Evolutionary conservation across 2,888 invertebrate genomes (phyloP).

Genomic region (Agriopis marginaria): DNA sequence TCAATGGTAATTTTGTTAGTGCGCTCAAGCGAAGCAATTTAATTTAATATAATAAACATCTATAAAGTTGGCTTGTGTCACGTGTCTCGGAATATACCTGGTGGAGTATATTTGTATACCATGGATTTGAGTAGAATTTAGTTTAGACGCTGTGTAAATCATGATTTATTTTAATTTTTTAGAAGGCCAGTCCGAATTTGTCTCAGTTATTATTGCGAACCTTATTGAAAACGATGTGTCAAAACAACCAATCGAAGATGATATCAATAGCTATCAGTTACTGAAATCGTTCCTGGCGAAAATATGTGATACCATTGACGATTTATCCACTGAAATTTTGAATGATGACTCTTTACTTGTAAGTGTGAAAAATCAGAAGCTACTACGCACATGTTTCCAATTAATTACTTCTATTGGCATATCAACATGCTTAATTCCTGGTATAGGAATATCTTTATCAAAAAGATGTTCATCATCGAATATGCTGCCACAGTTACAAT

Average conservation of each 20-base stretch:
- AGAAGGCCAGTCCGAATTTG: constrained; percentile 66
- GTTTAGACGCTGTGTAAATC: background rate
- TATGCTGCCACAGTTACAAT: constrained; percentile 61
- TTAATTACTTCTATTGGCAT: constrained; percentile 89
- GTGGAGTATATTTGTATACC: no score
- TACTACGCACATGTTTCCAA: constrained; percentile 87
- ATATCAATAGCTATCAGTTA: constrained; percentile 47
- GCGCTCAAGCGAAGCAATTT: no score
- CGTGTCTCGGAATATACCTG: no score
- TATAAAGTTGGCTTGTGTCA: no score
- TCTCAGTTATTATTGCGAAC: constrained; percentile 48
- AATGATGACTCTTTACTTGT: constrained; percentile 75
- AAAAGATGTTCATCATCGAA: constrained; percentile 73
- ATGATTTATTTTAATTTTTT: constrained; percentile 40
- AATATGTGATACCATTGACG: constrained; percentile 76
- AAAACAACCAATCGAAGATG: constrained; percentile 30
- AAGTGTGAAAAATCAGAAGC: constrained; percentile 89
- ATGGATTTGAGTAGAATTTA: no score
- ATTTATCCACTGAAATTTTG: constrained; percentile 62
- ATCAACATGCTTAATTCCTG: constrained; percentile 88
- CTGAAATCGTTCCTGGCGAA: constrained; percentile 76
- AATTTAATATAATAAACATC: no score
- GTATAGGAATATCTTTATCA: constrained; percentile 85
- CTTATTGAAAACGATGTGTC: constrained; percentile 34
- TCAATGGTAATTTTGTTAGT: no score